These are phyloP conservation scores for Theristicus caerulescens DNA, from an alignment of 2,113 vertebrate genomes.

Conservation along the genomic window DNA sequence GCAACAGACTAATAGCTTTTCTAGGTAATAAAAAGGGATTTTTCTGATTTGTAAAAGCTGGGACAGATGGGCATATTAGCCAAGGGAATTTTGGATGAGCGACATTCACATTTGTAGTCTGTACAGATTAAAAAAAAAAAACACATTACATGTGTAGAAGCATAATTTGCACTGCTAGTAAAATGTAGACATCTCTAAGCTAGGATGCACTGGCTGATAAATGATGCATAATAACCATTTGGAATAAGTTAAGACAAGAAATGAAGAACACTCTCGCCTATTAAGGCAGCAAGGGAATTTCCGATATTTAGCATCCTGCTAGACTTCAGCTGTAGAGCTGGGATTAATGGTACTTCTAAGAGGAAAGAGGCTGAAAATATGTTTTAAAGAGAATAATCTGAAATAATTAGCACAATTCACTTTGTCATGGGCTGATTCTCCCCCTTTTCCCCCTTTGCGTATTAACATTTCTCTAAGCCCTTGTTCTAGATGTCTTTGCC, in stretches of 20 bases:
- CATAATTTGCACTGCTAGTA: constrained; percentile 4
- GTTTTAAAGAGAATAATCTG: constrained; percentile 49
- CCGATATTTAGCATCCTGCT: constrained; percentile 21
- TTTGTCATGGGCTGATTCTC: constrained; percentile 19
- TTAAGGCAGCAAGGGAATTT: constrained; percentile 37
- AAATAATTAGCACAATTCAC: constrained; percentile 55
- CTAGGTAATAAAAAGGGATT: neutral
- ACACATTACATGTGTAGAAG: neutral
- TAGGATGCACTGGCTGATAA: constrained; percentile 21
- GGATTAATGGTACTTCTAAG: constrained; percentile 32
- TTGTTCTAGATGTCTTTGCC: neutral
- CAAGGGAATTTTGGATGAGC: neutral
- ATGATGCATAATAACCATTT: constrained; percentile 31
- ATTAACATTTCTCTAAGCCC: constrained; percentile 44
- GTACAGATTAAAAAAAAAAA: neutral
- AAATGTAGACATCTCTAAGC: constrained; percentile 8
- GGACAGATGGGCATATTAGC: constrained; percentile 4
- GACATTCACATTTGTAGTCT: neutral
- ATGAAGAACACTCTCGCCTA: neutral
- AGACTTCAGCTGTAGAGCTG: constrained; percentile 12
- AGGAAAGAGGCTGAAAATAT: constrained; percentile 6
- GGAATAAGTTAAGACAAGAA: constrained; percentile 26
- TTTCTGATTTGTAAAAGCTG: neutral
- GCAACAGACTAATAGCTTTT: neutral
- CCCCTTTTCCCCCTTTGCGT: neutral